Percentiles rank a stretch among this genome's conserved stretches.
Conservation (phyloP, 2,113 vertebrate genomes). For the Micromys minutus region DNA sequence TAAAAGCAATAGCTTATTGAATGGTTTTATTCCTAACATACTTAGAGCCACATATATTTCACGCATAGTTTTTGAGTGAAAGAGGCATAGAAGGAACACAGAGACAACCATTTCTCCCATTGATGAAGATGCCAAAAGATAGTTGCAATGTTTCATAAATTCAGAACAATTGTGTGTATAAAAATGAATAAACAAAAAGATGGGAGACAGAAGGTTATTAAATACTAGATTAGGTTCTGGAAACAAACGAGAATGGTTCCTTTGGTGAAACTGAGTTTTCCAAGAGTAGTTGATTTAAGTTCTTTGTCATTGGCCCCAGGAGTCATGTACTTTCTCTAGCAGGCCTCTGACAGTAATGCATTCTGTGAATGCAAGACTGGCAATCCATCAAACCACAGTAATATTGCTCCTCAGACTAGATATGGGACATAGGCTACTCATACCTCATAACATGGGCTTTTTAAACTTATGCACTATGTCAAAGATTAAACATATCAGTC, state of each 20-base stretch:
- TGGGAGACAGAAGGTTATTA: not conserved
- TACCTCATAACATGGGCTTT: accelerated
- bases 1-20: not conserved
- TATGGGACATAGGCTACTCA: not conserved
- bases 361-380: not conserved
- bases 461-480: not conserved
- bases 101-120: not conserved
- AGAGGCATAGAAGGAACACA: not conserved
- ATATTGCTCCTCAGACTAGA: not conserved
- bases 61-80: too few species aligned
- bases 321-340: not conserved
- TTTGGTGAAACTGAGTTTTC: not conserved
- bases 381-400: not conserved
- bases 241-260: not conserved
- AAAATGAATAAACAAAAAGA: not conserved
- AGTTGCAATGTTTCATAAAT: not conserved
- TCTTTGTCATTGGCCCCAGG: not conserved
- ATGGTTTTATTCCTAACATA: not conserved
- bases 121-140: not conserved
- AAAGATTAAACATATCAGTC: not conserved
- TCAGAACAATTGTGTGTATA: not conserved
- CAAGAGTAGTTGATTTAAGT: not conserved
- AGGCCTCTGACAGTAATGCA: not conserved
- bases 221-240: not conserved
- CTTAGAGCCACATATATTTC: not conserved